These are phyloP conservation scores for Scaptomyza cyrtandrae DNA, from an alignment of 2,888 invertebrate species.

Conservation along the genomic window DNA sequence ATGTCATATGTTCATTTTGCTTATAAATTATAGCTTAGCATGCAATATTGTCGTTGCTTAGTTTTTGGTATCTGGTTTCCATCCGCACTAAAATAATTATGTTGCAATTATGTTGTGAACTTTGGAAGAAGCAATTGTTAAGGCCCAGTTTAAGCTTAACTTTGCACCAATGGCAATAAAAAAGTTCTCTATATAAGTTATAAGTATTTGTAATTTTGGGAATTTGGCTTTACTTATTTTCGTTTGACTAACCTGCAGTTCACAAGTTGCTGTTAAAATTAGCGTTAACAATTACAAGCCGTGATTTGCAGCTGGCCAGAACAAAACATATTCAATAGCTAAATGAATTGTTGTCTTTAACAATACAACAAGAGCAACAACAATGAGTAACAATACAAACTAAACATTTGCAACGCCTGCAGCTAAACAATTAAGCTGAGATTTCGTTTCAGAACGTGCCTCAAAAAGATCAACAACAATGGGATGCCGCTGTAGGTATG, in stretches of 20 bases:
- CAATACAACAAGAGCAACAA: constrained; percentile 38
- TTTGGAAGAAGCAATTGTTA: constrained; percentile 7
- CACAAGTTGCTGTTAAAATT: constrained; percentile 53
- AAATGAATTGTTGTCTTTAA: constrained; percentile 36
- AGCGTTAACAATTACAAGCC: constrained; percentile 43
- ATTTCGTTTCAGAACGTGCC: constrained; percentile 70
- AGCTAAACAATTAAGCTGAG: constrained; percentile 56
- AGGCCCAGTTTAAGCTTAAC: not conserved
- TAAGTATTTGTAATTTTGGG: not conserved
- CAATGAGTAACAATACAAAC: constrained; percentile 15
- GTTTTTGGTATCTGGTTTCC: constrained; percentile 34
- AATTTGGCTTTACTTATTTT: not conserved
- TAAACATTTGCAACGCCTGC: constrained; percentile 51
- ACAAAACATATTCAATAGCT: constrained; percentile 33
- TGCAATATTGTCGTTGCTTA: constrained; percentile 47
- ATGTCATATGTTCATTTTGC: constrained; percentile 55
- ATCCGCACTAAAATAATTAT: constrained; percentile 15
- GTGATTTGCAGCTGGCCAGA: constrained; percentile 35
- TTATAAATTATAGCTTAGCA: constrained; percentile 61
- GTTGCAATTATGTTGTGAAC: constrained; percentile 29
- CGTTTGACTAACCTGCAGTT: constrained; percentile 21
- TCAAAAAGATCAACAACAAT: constrained; percentile 29
- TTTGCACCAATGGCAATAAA: constrained; percentile 15
- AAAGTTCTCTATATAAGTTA: not conserved
- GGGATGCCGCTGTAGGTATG: constrained; percentile 26